Percentiles rank a stretch among this genome's conserved stretches.
Evolutionary conservation across 2,888 invertebrate genomes (phyloP).

Genomic region (Myopa testacea): DNA sequence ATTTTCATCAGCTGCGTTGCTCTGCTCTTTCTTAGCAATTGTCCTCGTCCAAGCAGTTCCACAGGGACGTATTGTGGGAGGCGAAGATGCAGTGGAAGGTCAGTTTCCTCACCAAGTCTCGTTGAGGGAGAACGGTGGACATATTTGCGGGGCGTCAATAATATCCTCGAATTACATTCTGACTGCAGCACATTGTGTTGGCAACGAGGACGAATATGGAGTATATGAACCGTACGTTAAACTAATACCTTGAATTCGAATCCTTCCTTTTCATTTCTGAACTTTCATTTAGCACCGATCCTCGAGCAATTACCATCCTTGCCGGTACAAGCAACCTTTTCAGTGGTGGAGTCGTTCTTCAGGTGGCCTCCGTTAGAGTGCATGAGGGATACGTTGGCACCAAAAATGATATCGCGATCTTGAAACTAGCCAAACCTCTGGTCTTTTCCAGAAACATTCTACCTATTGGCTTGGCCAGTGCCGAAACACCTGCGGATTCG

Average conservation of each 20-base stretch:
- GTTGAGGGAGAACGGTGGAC: constrained; percentile 51
- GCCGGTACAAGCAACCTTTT: constrained; percentile 53
- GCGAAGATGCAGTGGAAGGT: constrained; percentile 57
- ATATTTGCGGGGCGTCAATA: constrained; percentile 62
- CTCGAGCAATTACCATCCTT: constrained; percentile 39
- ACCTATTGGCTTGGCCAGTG: constrained; percentile 54
- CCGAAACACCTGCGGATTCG: constrained; percentile 50
- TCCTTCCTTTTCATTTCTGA: neutral
- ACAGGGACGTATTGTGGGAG: constrained; percentile 56
- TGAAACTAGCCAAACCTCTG: constrained; percentile 52
- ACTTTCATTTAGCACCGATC: constrained; percentile 29
- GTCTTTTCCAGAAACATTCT: constrained; percentile 53
- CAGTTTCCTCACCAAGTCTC: constrained; percentile 68
- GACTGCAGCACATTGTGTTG: constrained; percentile 65
- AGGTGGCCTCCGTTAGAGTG: constrained; percentile 53
- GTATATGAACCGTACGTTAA: neutral
- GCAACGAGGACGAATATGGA: neutral
- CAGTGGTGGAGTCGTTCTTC: constrained; percentile 55
- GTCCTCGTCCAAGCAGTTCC: neutral
- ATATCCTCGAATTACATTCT: constrained; percentile 55
- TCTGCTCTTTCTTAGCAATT: neutral
- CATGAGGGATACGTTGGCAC: constrained; percentile 54
- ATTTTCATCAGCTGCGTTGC: neutral
- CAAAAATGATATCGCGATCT: constrained; percentile 58
- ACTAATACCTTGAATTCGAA: neutral